Base-by-base conservation (phyloP, 2,113 vertebrate genomes). In the Caloenas nicobarica region DNA sequence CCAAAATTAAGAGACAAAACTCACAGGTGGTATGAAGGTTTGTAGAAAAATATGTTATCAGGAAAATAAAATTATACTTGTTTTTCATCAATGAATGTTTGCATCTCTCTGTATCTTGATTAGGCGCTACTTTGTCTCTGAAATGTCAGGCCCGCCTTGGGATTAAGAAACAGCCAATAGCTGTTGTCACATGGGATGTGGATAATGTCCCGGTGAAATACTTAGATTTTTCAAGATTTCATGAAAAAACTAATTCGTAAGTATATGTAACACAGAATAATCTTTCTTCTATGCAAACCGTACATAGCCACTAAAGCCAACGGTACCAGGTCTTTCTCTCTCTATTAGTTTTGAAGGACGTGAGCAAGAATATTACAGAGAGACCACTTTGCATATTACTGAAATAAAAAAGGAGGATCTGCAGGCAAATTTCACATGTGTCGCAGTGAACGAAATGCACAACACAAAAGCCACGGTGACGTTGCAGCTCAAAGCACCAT, bases 101-200 rank as follows among this genome's bases (percentile, higher is more conserved):
- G 51, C 31, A 61, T 22, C 3, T 82, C 22, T 82, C 33, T 84
- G 4, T 60, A 76, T 93, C 44, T 65, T 57, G 7, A 50, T 79
- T 74, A 98, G 98, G 98, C 89, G 56, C 90, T 88, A 3, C 86
- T 81, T 62, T 71, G 11, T 82, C 56, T 71, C 38, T 98, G 62
- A 88, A 60, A 33, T 98, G 98, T 86, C 73, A 10, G 22, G 97
- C 95, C 10, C 95, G 82, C 24, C 82, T 98, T 26, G 98, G 98
- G 34, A 94, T 86, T 86, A 97, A 92, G 58, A 13, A 64, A 58
- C 93, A 88, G 13, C 17, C n/a, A 4, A 2, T 94, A 6, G 26
- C 58, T 53, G 7, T 6, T 3, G 84, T 97, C 57, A 26, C 10
- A 17, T 98, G 98, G 98, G 29, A 86, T 65, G 60, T 97, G 57